Percentiles rank a stretch among this genome's conserved stretches.
phyloP scores from a whole-genome alignment of 2,113 vertebrate species.

The Sinocyclocheilus grahami region DNA sequence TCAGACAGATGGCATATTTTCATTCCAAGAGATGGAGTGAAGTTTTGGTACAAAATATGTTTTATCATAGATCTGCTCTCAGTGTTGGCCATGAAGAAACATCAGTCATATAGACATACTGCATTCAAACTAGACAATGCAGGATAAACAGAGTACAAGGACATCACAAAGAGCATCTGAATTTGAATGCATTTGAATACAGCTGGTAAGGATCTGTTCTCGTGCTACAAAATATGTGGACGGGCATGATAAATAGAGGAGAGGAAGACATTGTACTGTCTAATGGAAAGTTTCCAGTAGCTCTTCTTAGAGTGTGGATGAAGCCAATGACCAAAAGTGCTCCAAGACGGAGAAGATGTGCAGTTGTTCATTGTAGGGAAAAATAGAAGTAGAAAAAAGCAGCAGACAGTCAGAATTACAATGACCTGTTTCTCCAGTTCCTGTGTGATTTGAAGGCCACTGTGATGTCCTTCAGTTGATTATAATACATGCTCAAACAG shows the following conservation, averaged over 20 bases:
- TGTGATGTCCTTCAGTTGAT: background rate
- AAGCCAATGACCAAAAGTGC: background rate
- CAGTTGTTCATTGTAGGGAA: background rate
- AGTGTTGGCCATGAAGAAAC: background rate
- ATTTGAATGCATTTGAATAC: slow-evolving; percentile 38
- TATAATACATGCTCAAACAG: background rate
- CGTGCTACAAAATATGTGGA: background rate
- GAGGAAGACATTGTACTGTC: background rate
- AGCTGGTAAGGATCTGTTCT: slow-evolving; percentile 1
- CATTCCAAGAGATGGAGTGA: background rate
- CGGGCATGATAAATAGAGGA: background rate
- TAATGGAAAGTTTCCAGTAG: background rate
- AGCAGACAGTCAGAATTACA: background rate
- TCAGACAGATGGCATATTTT: slow-evolving; percentile 2
- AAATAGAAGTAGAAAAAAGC: background rate
- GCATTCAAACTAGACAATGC: background rate
- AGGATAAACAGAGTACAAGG: background rate
- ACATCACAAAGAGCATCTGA: background rate
- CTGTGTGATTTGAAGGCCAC: background rate
- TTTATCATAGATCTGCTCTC: background rate
- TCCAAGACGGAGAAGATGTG: background rate
- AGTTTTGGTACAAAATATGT: background rate
- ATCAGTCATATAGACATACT: background rate
- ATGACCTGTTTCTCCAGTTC: background rate
- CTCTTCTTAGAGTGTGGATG: background rate